A percentile compares a stretch with the other conserved stretches of the same genome.
phyloP scores from a whole-genome alignment of 2,888 invertebrate genomes.

The Oscheius onirici region DNA sequence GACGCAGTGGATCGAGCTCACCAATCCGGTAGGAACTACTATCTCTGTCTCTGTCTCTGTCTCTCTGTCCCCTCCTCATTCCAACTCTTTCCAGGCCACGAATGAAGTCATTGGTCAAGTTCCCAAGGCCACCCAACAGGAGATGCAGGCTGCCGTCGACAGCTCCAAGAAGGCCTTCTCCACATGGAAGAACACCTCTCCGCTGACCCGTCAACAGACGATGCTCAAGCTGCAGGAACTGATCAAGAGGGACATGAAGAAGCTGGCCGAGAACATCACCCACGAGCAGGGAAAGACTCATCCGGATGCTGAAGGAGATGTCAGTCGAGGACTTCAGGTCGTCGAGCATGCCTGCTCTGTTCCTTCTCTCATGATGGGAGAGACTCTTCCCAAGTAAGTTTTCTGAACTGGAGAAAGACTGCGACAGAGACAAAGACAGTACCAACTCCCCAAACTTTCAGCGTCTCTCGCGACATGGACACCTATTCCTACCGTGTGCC shows the following conservation, averaged over 20 bases:
- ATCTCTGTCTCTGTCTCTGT: neutral
- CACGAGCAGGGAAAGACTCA: constrained; percentile 96
- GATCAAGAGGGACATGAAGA: constrained; percentile 86
- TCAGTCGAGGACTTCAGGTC: constrained; percentile 89
- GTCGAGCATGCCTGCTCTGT: constrained; percentile 96
- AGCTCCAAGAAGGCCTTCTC: constrained; percentile 84
- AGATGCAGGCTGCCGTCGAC: constrained; percentile 88
- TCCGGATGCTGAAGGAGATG: constrained; percentile 96
- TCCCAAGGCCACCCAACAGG: constrained; percentile 86
- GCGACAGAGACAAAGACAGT: neutral
- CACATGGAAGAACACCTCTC: constrained; percentile 89
- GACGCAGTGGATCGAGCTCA: constrained; percentile 91
- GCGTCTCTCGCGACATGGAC: constrained; percentile 90
- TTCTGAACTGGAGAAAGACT: neutral
- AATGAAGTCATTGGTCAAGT: constrained; percentile 80
- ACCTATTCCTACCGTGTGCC: constrained; percentile 90
- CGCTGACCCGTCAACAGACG: constrained; percentile 89
- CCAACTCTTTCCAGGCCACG: constrained; percentile 73
- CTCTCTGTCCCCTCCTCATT: no score
- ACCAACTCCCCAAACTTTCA: constrained; percentile 11
- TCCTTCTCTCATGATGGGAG: constrained; percentile 90
- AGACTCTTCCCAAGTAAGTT: constrained; percentile 79
- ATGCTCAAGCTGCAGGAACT: constrained; percentile 88
- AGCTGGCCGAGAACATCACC: constrained; percentile 89
- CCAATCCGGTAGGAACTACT: constrained; percentile 80